Evolutionary conservation across 2,113 vertebrate species (phyloP).

Genomic region (Thamnaconus septentrionalis): DNA sequence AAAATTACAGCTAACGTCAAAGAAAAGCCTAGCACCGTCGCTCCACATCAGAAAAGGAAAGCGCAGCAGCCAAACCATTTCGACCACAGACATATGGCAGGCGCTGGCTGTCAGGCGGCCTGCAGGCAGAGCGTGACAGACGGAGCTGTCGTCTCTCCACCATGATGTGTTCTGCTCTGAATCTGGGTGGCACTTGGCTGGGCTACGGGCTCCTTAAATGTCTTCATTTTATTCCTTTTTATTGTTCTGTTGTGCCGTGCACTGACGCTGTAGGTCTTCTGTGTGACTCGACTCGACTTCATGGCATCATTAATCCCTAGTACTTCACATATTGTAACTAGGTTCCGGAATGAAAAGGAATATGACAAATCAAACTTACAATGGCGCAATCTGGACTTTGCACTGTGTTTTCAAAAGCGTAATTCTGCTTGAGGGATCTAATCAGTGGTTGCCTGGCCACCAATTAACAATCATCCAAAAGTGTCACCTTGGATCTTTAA

Average conservation of each 20-base stretch:
- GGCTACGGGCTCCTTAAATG: slow-evolving; percentile 12
- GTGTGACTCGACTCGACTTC: neutral
- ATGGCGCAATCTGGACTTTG: no score
- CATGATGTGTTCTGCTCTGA: neutral
- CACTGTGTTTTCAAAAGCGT: no score
- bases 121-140: slow-evolving; percentile 39
- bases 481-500: no score
- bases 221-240: no score
- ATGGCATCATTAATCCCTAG: no score
- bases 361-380: no score
- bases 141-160: slow-evolving; percentile 23
- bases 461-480: no score
- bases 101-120: slow-evolving; percentile 48
- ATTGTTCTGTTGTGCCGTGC: neutral
- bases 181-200: slow-evolving; percentile 17
- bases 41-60: slow-evolving; percentile 48
- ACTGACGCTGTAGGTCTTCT: neutral
- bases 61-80: slow-evolving; percentile 22
- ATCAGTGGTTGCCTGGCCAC: no score
- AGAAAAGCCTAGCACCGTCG: slow-evolving; percentile 38
- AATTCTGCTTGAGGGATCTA: no score
- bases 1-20: slow-evolving; percentile 62
- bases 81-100: slow-evolving; percentile 61
- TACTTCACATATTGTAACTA: no score
- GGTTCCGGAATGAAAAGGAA: no score